A percentile compares a stretch with the other conserved stretches of the same genome.
Conservation (phyloP, 2,797 vertebrate genomes). For the Sarcophilus harrisii region DNA sequence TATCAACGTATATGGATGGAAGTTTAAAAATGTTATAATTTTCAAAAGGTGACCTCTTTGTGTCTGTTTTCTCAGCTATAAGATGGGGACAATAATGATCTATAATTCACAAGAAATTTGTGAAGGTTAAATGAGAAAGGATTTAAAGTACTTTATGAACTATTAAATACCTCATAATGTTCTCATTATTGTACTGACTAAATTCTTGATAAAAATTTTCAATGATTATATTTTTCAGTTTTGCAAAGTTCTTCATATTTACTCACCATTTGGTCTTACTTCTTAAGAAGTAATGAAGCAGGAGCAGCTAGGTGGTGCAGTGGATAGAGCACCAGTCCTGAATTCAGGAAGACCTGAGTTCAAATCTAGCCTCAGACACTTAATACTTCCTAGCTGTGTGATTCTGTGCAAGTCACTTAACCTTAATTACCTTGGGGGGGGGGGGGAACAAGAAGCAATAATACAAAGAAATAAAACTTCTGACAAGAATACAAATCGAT, state of each 20-base stretch:
- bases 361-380: no score
- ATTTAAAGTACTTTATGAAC: neutral
- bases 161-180: no score
- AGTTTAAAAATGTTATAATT: neutral
- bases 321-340: no score
- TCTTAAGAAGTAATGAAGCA: neutral
- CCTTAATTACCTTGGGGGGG: no score
- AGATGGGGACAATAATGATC: neutral
- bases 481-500: neutral
- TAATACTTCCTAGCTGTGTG: no score
- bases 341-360: no score
- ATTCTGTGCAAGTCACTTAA: no score
- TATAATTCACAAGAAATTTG: neutral
- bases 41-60: neutral
- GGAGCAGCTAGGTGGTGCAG: no score
- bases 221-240: neutral
- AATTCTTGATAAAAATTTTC: neutral
- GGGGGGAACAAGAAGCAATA: no score
- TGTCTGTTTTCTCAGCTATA: neutral
- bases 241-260: constrained; percentile 56
- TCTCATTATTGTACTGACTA: no score
- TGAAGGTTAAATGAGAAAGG: neutral
- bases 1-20: neutral
- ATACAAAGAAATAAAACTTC: constrained; percentile 31
- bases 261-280: constrained; percentile 48